Evolutionary conservation across 2,113 vertebrate species (phyloP).

Genomic region (Aix galericulata): DNA sequence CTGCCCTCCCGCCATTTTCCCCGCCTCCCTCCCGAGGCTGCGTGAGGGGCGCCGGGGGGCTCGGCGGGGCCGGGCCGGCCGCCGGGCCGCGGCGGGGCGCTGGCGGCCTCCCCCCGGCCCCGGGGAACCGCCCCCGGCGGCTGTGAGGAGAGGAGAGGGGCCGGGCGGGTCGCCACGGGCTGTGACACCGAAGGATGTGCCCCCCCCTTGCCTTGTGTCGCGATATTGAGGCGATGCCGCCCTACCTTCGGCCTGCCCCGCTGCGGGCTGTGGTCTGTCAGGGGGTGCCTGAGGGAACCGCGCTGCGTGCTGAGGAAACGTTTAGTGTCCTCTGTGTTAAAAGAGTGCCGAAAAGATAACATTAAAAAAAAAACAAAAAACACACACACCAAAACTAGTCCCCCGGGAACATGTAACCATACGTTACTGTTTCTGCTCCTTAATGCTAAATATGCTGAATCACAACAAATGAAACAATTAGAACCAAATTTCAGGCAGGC

Average conservation of each 20-base stretch:
- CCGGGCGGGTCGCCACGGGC: too few relatives aligned
- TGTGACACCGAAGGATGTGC: not conserved
- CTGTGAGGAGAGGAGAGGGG: too few relatives aligned
- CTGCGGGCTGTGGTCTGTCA: not conserved
- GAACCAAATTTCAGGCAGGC: not conserved
- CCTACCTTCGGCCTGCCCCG: not conserved
- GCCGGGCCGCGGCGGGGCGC: not conserved
- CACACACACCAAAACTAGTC: too few relatives aligned
- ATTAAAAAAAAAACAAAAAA: too few relatives aligned
- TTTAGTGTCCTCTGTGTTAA: not conserved
- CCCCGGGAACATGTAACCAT: not conserved
- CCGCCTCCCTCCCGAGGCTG: not conserved
- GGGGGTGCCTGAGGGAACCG: not conserved
- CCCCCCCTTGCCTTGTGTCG: too few relatives aligned
- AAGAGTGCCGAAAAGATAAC: not conserved
- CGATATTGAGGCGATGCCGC: not conserved
- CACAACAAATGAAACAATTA: not conserved
- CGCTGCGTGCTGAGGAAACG: not conserved
- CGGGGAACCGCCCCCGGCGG: too few relatives aligned
- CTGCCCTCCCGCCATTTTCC: not conserved
- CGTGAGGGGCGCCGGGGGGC: not conserved
- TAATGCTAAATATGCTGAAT: not conserved
- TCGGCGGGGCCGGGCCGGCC: not conserved
- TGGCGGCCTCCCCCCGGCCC: not conserved
- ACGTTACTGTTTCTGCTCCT: not conserved